Conservation (phyloP, 1,140 invertebrate species). For the Psix sp. region DNA sequence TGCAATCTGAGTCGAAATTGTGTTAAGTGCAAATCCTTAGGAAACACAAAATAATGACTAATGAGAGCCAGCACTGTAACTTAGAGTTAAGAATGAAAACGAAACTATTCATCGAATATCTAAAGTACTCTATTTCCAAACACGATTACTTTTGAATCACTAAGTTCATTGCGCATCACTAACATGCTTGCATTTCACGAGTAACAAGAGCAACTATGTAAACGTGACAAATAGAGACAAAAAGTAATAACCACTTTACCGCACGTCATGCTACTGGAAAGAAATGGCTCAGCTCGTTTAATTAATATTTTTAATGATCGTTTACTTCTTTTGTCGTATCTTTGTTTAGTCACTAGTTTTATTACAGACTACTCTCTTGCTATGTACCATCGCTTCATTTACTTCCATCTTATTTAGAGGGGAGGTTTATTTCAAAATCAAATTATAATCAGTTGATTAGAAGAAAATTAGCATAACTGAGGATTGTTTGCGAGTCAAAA, state of each 20-base stretch:
- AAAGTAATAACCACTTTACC: slow-evolving; percentile 36
- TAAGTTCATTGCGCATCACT: slow-evolving; percentile 60
- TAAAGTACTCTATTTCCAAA: slow-evolving; percentile 57
- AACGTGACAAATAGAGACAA: slow-evolving; percentile 50
- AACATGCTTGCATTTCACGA: slow-evolving; percentile 63
- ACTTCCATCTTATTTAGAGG: no score
- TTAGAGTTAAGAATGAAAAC: slow-evolving; percentile 40
- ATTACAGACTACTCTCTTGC: no score
- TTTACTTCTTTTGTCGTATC: no score
- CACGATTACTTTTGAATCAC: slow-evolving; percentile 50
- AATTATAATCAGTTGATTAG: no score
- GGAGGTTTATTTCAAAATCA: no score
- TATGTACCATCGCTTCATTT: no score
- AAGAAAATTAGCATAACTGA: no score
- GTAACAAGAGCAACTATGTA: slow-evolving; percentile 52
- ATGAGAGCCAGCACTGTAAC: slow-evolving; percentile 63
- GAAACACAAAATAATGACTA: slow-evolving; percentile 50
- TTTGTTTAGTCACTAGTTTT: no score
- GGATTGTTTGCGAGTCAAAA: no score
- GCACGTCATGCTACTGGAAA: slow-evolving; percentile 52
- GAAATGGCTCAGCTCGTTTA: slow-evolving; percentile 25
- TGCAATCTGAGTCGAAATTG: slow-evolving; percentile 1
- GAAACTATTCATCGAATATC: slow-evolving; percentile 52
- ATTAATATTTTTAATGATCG: slow-evolving; percentile 1
- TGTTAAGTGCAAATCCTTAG: slow-evolving; percentile 21